These are phyloP conservation scores for Pseudomyrmex sp. DNA, from an alignment of 1,140 invertebrate species.

Conservation along the genomic window DNA sequence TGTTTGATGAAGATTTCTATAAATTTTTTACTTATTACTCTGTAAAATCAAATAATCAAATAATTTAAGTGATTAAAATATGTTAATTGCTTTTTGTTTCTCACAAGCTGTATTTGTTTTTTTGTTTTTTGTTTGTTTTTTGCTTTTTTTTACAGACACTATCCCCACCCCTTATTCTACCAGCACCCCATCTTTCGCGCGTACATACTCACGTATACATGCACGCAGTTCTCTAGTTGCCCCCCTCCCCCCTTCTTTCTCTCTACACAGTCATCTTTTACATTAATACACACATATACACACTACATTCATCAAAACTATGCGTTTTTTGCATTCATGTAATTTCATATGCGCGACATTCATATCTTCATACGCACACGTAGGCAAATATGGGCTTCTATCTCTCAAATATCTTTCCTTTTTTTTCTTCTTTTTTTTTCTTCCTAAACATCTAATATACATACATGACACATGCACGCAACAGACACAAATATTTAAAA, in stretches of 20 bases:
- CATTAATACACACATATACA: conserved; percentile 31
- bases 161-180: conserved; percentile 75
- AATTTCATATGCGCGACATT: background rate
- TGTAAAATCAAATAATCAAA: no score
- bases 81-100: conserved; percentile 39
- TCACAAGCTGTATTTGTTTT: conserved; percentile 54
- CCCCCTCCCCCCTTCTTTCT: background rate
- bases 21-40: background rate
- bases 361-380: background rate
- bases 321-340: conserved; percentile 5
- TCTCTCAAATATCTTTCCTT: no score
- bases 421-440: background rate
- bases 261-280: conserved; percentile 33
- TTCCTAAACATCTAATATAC: conserved; percentile 1
- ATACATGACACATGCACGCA: no score
- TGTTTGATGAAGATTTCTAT: conserved; percentile 7
- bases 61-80: conserved; percentile 3
- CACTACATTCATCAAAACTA: conserved; percentile 7
- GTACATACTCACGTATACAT: conserved; percentile 48
- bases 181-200: conserved; percentile 71
- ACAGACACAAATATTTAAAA: no score
- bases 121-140: background rate
- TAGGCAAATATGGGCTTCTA: background rate
- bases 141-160: conserved; percentile 73
- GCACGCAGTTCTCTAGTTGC: background rate